These are phyloP conservation scores for Aphaenogaster floridana DNA, from an alignment of 1,140 invertebrate species.

Conservation along the genomic window DNA sequence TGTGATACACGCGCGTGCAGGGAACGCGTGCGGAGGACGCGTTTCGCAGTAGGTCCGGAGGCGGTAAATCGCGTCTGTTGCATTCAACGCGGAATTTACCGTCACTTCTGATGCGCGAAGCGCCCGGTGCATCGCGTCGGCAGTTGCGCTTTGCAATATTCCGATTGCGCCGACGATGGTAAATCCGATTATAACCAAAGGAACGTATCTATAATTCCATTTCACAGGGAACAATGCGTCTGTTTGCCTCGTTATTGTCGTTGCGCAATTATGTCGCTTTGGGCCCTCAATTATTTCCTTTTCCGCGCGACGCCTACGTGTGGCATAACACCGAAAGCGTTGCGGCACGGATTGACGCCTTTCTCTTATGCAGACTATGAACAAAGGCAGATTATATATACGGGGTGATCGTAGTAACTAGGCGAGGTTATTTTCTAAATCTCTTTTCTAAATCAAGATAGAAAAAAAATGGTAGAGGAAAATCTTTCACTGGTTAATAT, in stretches of 20 bases:
- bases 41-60: neutral
- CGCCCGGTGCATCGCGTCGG: neutral
- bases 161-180: neutral
- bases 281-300: slow-evolving; percentile 3
- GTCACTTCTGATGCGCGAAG: neutral
- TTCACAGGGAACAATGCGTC: neutral
- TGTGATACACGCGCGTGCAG: neutral
- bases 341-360: neutral
- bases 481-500: neutral
- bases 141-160: slow-evolving; percentile 15
- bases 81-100: neutral
- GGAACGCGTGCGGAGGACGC: neutral
- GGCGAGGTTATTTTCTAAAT: neutral
- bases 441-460: neutral
- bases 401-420: neutral
- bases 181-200: slow-evolving; percentile 27
- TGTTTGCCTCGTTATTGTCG: slow-evolving; percentile 6
- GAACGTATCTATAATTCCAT: slow-evolving; percentile 6
- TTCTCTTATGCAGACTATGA: neutral
- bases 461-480: neutral
- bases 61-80: slow-evolving; percentile 7
- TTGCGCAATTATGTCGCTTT: slow-evolving; percentile 13
- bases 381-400: too few relatives aligned
- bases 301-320: neutral
- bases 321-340: neutral